phyloP scores from a whole-genome alignment of 1,140 invertebrate species.

The Globodera ellingtonae region DNA sequence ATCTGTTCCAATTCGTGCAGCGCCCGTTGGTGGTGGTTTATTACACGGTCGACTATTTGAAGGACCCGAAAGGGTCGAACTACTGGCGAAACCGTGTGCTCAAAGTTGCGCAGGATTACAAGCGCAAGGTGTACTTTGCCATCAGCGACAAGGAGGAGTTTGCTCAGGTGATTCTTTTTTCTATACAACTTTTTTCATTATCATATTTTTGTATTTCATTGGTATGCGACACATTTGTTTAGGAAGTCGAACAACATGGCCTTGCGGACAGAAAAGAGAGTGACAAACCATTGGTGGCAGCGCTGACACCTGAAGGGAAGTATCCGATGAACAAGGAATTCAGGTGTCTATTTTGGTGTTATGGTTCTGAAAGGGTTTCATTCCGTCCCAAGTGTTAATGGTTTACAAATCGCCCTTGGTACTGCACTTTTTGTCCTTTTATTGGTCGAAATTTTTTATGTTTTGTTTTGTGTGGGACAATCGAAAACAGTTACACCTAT shows the following conservation, averaged over 20 bases:
- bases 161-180: conserved; percentile 71
- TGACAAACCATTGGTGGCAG: conserved; percentile 86
- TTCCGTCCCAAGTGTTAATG: too few relatives aligned
- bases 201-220: neutral
- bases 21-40: conserved; percentile 84
- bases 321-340: conserved; percentile 88
- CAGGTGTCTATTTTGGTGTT: conserved; percentile 28
- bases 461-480: too few relatives aligned
- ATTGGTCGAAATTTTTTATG: too few relatives aligned
- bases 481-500: too few relatives aligned
- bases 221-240: conserved; percentile 55
- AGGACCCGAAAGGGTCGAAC: conserved; percentile 96
- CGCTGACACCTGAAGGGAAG: conserved; percentile 80
- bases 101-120: conserved; percentile 87
- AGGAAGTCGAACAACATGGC: conserved; percentile 83
- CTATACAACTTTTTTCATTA: neutral
- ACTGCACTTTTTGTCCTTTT: too few relatives aligned
- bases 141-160: conserved; percentile 89
- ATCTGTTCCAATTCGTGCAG: conserved; percentile 78
- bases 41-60: conserved; percentile 91
- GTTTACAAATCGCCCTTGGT: too few relatives aligned
- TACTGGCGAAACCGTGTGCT: conserved; percentile 97
- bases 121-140: conserved; percentile 80
- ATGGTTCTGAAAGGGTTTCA: too few relatives aligned
- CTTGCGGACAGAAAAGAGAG: conserved; percentile 78